Evolutionary conservation across 2,113 vertebrate genomes (phyloP).

Genomic region (Theristicus caerulescens): DNA sequence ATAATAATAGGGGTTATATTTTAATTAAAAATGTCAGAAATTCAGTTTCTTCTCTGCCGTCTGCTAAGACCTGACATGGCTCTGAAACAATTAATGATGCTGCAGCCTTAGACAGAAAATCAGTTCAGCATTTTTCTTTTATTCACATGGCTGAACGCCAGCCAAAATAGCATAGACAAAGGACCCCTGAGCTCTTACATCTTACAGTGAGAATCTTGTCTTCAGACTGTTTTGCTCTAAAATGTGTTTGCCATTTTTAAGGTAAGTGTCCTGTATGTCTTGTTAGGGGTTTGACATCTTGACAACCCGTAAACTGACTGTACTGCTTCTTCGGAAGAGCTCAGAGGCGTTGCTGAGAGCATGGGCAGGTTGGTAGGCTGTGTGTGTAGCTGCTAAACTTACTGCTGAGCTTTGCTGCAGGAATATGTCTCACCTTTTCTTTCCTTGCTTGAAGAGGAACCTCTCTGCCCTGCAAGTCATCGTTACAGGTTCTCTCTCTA

Average conservation of each 20-base stretch:
- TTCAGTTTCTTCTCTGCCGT: neutral
- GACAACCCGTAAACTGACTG: neutral
- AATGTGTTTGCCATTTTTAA: neutral
- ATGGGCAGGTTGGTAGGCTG: neutral
- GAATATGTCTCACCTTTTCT: neutral
- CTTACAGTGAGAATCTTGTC: neutral
- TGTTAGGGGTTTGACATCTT: neutral
- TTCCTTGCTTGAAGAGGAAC: neutral
- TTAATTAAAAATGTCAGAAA: conserved; percentile 21
- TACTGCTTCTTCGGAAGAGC: neutral
- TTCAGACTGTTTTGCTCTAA: neutral
- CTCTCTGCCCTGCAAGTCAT: neutral
- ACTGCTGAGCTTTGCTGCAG: neutral
- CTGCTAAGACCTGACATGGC: neutral
- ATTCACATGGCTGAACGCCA: neutral
- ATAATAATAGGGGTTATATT: neutral
- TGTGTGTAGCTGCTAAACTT: neutral
- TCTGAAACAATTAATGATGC: conserved; percentile 7
- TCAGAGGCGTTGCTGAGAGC: neutral
- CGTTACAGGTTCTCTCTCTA: neutral
- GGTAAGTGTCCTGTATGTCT: neutral
- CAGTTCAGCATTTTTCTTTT: conserved; percentile 11
- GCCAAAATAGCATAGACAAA: neutral
- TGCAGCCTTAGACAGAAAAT: neutral
- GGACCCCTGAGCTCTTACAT: neutral